A percentile compares a stretch with the other conserved stretches of the same genome.
Evolutionary conservation across 2,113 vertebrate species (phyloP).

Genomic region (Pionites leucogaster): DNA sequence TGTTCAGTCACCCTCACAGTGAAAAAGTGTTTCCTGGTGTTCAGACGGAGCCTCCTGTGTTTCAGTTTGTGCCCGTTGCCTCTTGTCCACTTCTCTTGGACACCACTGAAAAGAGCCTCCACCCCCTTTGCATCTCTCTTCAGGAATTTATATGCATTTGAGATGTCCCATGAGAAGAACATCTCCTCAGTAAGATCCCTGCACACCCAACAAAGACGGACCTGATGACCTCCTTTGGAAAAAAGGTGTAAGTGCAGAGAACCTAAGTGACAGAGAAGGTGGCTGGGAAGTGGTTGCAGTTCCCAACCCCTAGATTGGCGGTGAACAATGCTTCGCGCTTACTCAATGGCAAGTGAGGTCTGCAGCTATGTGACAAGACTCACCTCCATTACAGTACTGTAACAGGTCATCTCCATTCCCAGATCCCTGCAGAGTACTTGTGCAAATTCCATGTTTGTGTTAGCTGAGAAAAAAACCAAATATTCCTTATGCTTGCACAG

Average conservation of each 20-base stretch:
- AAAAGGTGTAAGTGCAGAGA: neutral
- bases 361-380: neutral
- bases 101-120: neutral
- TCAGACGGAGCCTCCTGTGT: neutral
- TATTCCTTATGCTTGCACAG: neutral
- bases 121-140: neutral
- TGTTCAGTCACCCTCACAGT: neutral
- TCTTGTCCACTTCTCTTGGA: neutral
- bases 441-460: neutral
- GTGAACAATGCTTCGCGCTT: neutral
- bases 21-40: neutral
- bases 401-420: neutral
- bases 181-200: neutral
- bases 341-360: neutral
- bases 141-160: neutral
- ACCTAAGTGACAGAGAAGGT: neutral
- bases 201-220: neutral
- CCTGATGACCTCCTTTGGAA: neutral
- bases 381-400: neutral
- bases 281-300: neutral
- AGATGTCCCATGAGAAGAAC: neutral
- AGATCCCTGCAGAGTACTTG: neutral
- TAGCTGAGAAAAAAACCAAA: neutral
- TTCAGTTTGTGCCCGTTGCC: neutral
- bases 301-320: fast-evolving